Base-by-base conservation (phyloP, 2,888 invertebrate genomes). In the Criorhina ranunculi region DNA sequence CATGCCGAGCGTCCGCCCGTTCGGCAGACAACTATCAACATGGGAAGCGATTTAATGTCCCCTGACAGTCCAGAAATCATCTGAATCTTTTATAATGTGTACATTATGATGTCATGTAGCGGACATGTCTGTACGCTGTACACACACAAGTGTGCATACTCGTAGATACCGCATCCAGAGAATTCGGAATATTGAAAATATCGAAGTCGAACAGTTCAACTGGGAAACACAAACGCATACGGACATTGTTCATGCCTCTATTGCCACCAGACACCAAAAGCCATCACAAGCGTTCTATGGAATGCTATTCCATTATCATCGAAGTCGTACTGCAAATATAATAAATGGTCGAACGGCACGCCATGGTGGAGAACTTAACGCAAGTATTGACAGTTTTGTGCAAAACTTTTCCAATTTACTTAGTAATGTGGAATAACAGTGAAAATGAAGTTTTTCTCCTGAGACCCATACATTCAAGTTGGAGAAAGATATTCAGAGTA, bases 351-450 rank as follows among this genome's bases (percentile, higher is more conserved):
- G 55, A 75, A 79, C 49, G 69, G 66, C 83, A 85, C 79, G 83
- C 79, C 53, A 78, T 69, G 29, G 31, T 15, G 44, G 29, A 42
- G 44, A 69, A 46, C 53, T 72, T n/a, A 67, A 67, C 59, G 51
- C 57, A 72, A 62, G 57, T 73, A 85, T 79, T 85, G 83, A 79
- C 83, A 85, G 75, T 62, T 82, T 82, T 57, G 51, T 57, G 19
- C 15, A 80, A 85, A 90, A 90, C 89, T 90, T 90, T 90, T 89
- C 88, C 89, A 89, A 89, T 89, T 90, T 89, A 87, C 88, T 88
- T 87, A 88, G 88, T 88, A 89, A 88, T 51, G 42, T 72, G 49
- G 55, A 51, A 72, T 70, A 51, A 42, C 12, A 51, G 60, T 62
- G 73, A 15, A 60, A 66, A 53, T 46, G 8, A 46, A 37, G 29